Percentiles rank a stretch among this genome's conserved stretches.
Conservation (phyloP, 2,888 invertebrate species). For the Drosophila rellima region DNA sequence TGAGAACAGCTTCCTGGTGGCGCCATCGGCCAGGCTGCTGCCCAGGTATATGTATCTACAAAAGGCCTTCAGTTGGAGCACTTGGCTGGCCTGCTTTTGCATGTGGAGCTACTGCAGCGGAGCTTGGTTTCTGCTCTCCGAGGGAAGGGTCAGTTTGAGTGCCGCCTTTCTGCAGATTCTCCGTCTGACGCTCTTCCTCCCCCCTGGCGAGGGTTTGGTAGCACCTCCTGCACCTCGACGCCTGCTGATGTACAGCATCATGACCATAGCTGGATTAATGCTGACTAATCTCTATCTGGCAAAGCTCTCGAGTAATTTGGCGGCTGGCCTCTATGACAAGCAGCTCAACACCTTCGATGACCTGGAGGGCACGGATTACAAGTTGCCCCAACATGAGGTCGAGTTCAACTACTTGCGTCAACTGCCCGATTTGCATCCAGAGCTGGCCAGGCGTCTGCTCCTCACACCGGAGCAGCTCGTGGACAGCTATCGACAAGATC, state of each 20-base stretch:
- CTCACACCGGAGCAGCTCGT: slow-evolving; percentile 31
- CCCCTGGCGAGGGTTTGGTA: slow-evolving; percentile 28
- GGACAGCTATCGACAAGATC: slow-evolving; percentile 39
- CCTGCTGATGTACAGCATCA: slow-evolving; percentile 41
- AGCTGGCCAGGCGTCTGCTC: slow-evolving; percentile 53
- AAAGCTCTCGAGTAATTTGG: slow-evolving; percentile 62
- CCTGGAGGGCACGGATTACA: slow-evolving; percentile 48
- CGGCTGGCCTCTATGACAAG: slow-evolving; percentile 64
- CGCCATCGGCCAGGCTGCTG: slow-evolving; percentile 56
- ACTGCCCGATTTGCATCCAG: slow-evolving; percentile 55
- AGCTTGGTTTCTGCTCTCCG: slow-evolving; percentile 42
- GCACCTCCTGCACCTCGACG: slow-evolving; percentile 31
- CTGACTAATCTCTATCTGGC: slow-evolving; percentile 68
- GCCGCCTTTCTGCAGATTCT: slow-evolving; percentile 52
- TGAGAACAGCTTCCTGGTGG: slow-evolving; percentile 55
- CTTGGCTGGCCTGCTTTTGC: slow-evolving; percentile 37
- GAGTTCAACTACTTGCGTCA: slow-evolving; percentile 36
- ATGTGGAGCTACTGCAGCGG: slow-evolving; percentile 57
- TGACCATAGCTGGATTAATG: slow-evolving; percentile 59
- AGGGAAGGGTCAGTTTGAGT: slow-evolving; percentile 25
- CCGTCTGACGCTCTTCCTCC: slow-evolving; percentile 36
- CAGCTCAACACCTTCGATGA: slow-evolving; percentile 64
- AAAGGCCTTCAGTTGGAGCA: slow-evolving; percentile 38
- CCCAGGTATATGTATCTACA: slow-evolving; percentile 56
- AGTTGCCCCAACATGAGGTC: slow-evolving; percentile 45